Base-by-base conservation (phyloP, 2,113 vertebrate genomes). In the Neolamprologus modestus region DNA sequence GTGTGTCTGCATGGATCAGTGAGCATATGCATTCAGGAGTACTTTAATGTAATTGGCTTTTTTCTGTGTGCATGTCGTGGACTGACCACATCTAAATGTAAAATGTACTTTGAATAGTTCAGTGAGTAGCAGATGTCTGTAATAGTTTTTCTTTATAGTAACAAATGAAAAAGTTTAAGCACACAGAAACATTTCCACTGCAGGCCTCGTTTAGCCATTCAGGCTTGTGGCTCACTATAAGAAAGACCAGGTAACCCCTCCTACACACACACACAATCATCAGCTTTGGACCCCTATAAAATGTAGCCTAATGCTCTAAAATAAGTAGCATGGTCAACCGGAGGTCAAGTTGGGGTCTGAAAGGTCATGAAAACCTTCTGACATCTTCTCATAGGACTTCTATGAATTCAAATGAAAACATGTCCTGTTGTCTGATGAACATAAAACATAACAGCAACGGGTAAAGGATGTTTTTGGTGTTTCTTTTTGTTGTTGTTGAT, bases 11-110 rank as follows among this genome's bases (percentile, higher is more conserved):
- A 86, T 14, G 57, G 42, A 45, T 45, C 42, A 45, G 42, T 14
- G 12, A 17, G 21, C 50, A 42, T 21, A 35, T 21, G 66, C 50
- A 73, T 61, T 80, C 84, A 90, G 61, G 42, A 54, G 50, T 24
- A 7, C 37, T 28, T 81, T 61, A 85, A 83, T 45, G 40, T 82
- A 85, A 91, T 87, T 84, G 71, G 35, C 28, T 79, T 68, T 57
- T 76, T 76, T 47, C 24, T 28, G 5, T 76, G 9, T 42, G 11
- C 3, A 42, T 26, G 14, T 45, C 2, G 0, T 45, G 14, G 24
- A 47, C 5, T 28, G 68, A 76, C 68, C 68, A 47, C 68, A 0
- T 28, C 71, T 76, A 73, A 66, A 37, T 66, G 7, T 66, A 13
- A 66, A 66, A 37, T 66, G 11, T 37, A 45, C 9, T 76, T 76